Base-by-base conservation (phyloP, 1,140 invertebrate species). In the Drosophila sechellia region DNA sequence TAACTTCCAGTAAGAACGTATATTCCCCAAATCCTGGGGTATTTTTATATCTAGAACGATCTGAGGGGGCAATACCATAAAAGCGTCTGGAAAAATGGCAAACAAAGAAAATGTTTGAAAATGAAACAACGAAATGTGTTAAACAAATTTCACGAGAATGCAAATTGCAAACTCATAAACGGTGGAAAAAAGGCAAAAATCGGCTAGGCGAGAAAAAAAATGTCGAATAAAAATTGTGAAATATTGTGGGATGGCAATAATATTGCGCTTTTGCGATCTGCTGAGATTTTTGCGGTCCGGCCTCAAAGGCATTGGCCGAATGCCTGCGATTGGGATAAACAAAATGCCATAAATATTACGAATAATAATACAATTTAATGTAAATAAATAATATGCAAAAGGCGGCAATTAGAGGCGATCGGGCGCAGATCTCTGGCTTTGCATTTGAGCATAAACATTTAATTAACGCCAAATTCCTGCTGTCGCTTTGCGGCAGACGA, bases 401-500 rank as follows among this genome's bases (percentile, higher is more conserved):
- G 25, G 34, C 57, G 8, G 71, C 72, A 75, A 75, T 75, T 75
- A 75, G 27, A 46, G 49, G 22, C 42, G 68, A 72, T 73, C 66
- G 48, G 45, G 34, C 20, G n/a, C 22, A 35, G 35, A 60, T 73
- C 31, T 53, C 35, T 20, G 34, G 15, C 15, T 50, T 39, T 79
- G 76, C 76, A 79, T 79, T 79, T 74, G 53, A 79, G 77, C 77
- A 79, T 79, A 79, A 79, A 79, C 74, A 79, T 79, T 79, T 79
- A 79, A 79, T 79, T 79, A 79, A 79, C 73, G 77, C 71, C 60
- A 79, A 58, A 79, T 79, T 79, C 77, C 61, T 74, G 73, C 54
- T 50, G 55, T 50, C 25, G 37, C 52, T 20, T 25, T 34, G 27
- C 27, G 39, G 45, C 52, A 34, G 6, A 31, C 17, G 34, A 45